phyloP scores from a whole-genome alignment of 2,113 vertebrate genomes.

The Nothocercus nigrocapillus region DNA sequence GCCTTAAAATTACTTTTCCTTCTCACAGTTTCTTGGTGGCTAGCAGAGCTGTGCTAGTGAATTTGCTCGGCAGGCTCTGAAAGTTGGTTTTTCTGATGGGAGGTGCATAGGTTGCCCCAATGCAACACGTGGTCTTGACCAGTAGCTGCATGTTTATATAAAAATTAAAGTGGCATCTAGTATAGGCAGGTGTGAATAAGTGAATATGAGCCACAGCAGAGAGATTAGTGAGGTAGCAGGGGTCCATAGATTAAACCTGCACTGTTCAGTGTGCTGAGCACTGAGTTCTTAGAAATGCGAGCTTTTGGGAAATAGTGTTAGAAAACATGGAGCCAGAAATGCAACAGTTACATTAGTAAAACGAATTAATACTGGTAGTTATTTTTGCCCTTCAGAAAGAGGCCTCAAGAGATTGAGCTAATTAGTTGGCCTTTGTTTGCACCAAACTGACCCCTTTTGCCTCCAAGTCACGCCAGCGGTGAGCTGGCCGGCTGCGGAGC shows the following conservation, averaged over 20 bases:
- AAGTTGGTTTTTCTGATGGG: accelerated
- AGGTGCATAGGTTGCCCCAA: accelerated
- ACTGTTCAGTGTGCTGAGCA: not conserved
- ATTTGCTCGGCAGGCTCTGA: accelerated
- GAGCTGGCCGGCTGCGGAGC: not conserved
- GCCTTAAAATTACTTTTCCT: not conserved
- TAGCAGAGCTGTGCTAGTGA: accelerated
- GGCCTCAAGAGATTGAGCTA: conserved; percentile 29
- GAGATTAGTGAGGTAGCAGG: not conserved
- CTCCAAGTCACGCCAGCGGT: not conserved
- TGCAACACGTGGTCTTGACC: no score
- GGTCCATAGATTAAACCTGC: not conserved
- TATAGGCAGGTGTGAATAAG: not conserved
- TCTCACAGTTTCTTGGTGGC: no score
- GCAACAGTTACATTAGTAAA: not conserved
- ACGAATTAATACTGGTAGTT: not conserved
- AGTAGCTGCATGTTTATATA: not conserved
- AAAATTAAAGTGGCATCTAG: not conserved
- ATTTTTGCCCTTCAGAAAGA: not conserved
- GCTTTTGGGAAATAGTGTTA: not conserved
- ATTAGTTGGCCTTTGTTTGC: conserved; percentile 21
- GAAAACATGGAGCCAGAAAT: not conserved
- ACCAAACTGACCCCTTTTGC: conserved; percentile 6
- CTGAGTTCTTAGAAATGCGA: not conserved
- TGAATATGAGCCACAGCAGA: not conserved